phyloP scores from a whole-genome alignment of 2,797 vertebrate species.

The Gallinago solitaria region DNA sequence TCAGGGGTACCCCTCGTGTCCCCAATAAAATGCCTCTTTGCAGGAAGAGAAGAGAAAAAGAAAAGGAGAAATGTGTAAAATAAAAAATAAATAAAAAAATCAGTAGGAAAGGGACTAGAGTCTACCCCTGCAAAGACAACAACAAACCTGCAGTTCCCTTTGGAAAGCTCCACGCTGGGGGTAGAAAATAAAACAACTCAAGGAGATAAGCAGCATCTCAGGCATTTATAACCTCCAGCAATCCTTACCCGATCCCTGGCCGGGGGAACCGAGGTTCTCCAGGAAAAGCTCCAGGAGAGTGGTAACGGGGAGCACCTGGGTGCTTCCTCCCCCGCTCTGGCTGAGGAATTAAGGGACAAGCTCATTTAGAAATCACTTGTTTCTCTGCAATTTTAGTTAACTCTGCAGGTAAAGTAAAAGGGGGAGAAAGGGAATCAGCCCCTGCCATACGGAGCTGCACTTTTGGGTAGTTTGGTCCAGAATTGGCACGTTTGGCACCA shows the following conservation, averaged over 20 bases:
- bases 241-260: rapidly evolving
- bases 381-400: neutral
- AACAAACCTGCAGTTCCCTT: neutral
- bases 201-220: neutral
- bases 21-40: neutral
- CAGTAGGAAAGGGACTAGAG: neutral
- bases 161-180: neutral
- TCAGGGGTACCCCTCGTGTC: neutral
- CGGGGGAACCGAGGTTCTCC: rapidly evolving
- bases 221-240: neutral
- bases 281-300: neutral
- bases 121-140: neutral
- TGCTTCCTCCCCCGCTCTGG: rapidly evolving
- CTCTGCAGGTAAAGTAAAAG: neutral
- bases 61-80: slow-evolving; percentile 1
- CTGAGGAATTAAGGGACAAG: neutral
- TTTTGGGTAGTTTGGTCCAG: neutral
- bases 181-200: rapidly evolving
- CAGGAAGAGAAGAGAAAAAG: slow-evolving; percentile 25
- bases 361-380: neutral
- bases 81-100: neutral
- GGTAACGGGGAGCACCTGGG: neutral
- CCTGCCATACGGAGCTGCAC: rapidly evolving
- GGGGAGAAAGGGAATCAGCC: rapidly evolving
- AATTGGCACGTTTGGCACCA: neutral